Evolutionary conservation across 2,113 vertebrate species (phyloP).

Genomic region (Psephotus haematonotus): DNA sequence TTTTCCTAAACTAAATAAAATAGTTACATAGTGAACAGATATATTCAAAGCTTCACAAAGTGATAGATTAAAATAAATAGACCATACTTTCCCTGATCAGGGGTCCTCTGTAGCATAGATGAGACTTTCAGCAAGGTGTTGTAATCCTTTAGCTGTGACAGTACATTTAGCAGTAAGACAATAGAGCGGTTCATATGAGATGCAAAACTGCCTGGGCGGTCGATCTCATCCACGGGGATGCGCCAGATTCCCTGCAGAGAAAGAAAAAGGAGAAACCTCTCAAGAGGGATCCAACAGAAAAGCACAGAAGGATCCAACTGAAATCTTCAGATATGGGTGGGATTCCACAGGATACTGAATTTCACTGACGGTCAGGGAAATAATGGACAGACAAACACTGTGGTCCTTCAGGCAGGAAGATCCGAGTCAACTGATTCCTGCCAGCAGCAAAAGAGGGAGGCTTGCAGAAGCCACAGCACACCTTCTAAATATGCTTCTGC

Average conservation of each 20-base stretch:
- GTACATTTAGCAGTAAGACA: slow-evolving; percentile 91
- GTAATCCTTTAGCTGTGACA: slow-evolving; percentile 92
- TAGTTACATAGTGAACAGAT: not conserved
- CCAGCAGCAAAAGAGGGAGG: not conserved
- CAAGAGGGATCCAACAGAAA: not conserved
- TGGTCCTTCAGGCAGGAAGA: not conserved
- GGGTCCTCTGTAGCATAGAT: slow-evolving; percentile 97
- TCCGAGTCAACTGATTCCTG: not conserved
- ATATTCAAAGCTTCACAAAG: not conserved
- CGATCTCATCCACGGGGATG: slow-evolving; percentile 99
- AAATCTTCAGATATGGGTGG: not conserved
- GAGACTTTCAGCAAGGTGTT: slow-evolving; percentile 94
- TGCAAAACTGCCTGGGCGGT: slow-evolving; percentile 97
- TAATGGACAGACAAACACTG: not conserved
- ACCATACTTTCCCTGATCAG: slow-evolving; percentile 99
- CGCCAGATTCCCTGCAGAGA: slow-evolving; percentile 94
- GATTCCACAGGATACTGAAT: rapidly evolving
- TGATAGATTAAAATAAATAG: not conserved
- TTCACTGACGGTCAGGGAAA: not conserved
- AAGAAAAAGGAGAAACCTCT: not conserved
- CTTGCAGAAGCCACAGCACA: not conserved
- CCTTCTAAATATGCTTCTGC: not conserved
- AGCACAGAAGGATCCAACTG: not conserved
- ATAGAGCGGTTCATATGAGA: slow-evolving; percentile 99
- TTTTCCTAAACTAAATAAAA: not conserved